Base-by-base conservation (phyloP, 1,140 invertebrate genomes). In the Probaryconus sp. region DNA sequence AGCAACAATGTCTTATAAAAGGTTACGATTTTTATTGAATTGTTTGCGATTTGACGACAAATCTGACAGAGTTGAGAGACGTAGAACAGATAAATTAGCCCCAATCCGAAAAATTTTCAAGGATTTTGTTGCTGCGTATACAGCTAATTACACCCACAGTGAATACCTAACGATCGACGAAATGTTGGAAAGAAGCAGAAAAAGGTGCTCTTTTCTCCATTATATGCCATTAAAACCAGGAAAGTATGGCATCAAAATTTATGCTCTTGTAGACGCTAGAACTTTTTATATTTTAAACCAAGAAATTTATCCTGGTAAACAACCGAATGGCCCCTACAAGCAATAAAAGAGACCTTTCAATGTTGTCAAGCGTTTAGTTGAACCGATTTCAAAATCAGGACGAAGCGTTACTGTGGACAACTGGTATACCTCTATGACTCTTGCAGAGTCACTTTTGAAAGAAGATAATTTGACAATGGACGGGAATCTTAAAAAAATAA, bases 131-230 rank as follows among this genome's bases (percentile, higher is more conserved):
- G 33, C 53, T 2, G 77, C 71, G 26, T 80, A 73, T 61, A 13
- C 73, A 47, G 63, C 18, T 0, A 37, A 72, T 74, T 83, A 81
- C 68, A 51, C 43, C 24, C 50, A 37, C 7, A 51, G 79, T 53
- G 70, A 82, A 64, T 79, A 71, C 60, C 53, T 78, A 1, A 82
- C 80, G 5, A 82, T 88, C 21, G 86, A 88, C 70, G 85, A 88
- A 67, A 83, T 81, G 72, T 61, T 88, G 17, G 48, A 76, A 58
- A 48, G 58, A 14, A 88, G 86, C 64, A 72, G 82, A 31, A 83
- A 84, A 14, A 37, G 80, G 31, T 87, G 83, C 47, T 21, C 26
- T 10, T 81, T 80, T 37, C 33, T 65, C 13, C 69, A 74, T 11
- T 83, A 82, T 42, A 83, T 87, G 20, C 81, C 80, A 7, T 47